phyloP scores from a whole-genome alignment of 2,888 invertebrate genomes.

The Cancer borealis region DNA sequence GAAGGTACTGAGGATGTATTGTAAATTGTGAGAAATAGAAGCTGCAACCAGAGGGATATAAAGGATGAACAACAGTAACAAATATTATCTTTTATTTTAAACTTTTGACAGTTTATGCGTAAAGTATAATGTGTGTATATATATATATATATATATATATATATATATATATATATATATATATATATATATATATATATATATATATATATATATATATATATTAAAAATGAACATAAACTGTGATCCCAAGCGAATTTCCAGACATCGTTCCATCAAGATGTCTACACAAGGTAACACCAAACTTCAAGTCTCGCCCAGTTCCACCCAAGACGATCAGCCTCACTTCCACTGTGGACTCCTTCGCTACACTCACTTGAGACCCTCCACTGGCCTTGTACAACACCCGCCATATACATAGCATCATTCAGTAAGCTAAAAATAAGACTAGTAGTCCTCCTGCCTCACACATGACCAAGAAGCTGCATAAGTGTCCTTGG shows the following conservation, averaged over 20 bases:
- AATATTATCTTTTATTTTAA: constrained; percentile 22
- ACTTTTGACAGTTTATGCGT: constrained; percentile 26
- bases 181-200: too few relatives aligned
- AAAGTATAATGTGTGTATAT: constrained; percentile 21
- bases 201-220: too few relatives aligned
- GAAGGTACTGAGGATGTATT: neutral
- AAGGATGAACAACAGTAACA: neutral
- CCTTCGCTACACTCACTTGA: neutral
- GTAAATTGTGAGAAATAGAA: neutral
- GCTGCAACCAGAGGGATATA: neutral
- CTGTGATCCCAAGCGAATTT: neutral
- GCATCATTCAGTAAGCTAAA: neutral
- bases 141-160: too few relatives aligned
- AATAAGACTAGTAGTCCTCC: constrained; percentile 12
- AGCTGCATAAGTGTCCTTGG: neutral
- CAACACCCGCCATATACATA: neutral
- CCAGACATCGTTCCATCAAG: neutral
- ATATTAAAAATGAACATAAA: neutral
- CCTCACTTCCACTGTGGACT: neutral
- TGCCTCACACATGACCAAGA: neutral
- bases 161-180: too few relatives aligned
- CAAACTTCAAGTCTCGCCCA: neutral
- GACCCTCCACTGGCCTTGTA: neutral
- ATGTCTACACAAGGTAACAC: neutral
- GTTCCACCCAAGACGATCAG: neutral